Percentiles rank a stretch among this genome's conserved stretches.
These are phyloP conservation scores for Macheiramphus alcinus DNA, from an alignment of 2,113 vertebrate genomes.

Conservation along the genomic window DNA sequence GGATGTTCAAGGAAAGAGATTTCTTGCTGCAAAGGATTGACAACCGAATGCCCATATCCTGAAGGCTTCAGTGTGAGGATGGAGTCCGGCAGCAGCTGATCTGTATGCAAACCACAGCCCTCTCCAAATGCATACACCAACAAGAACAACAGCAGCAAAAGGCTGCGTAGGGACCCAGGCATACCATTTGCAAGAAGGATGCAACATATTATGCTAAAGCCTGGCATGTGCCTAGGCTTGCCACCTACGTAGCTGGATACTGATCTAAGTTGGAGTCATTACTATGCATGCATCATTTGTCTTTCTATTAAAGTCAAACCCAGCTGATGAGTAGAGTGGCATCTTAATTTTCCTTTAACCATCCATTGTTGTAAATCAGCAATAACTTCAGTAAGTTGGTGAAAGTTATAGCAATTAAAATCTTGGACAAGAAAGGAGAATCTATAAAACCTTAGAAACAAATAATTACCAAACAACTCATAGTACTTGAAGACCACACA, in stretches of 20 bases:
- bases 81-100: accelerated
- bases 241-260: neutral
- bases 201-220: accelerated
- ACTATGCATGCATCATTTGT: neutral
- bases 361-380: accelerated
- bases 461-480: neutral
- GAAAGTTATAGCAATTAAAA: neutral
- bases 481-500: neutral
- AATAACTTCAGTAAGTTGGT: neutral
- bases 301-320: neutral
- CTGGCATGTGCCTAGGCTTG: neutral
- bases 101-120: accelerated
- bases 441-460: neutral
- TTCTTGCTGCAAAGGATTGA: neutral
- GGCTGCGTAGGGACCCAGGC: accelerated
- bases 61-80: accelerated
- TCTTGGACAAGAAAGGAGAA: neutral
- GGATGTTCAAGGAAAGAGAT: accelerated
- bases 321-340: neutral
- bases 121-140: accelerated
- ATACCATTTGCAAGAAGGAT: neutral
- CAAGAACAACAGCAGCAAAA: too few relatives aligned
- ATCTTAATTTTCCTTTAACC: neutral
- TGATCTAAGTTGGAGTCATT: neutral
- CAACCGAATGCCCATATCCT: accelerated